These are phyloP conservation scores for Erebia aethiops DNA, from an alignment of 2,888 invertebrate genomes.

Conservation along the genomic window DNA sequence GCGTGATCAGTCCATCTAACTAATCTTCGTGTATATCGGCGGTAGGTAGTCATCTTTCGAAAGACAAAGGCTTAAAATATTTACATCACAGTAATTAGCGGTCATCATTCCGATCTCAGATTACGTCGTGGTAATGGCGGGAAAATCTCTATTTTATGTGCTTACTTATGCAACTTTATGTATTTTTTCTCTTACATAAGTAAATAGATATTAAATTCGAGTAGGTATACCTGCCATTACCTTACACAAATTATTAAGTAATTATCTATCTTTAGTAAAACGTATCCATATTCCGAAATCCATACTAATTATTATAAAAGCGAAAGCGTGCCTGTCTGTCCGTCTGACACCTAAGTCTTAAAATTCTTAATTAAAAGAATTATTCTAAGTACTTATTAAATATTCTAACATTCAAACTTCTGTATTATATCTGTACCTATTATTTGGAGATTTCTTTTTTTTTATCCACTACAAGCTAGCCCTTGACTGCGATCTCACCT, in stretches of 20 bases:
- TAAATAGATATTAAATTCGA: conserved; percentile 12
- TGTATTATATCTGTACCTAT: too few species aligned
- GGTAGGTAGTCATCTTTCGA: conserved; percentile 7
- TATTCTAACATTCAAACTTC: too few species aligned
- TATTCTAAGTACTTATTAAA: too few species aligned
- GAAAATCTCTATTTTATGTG: conserved; percentile 21
- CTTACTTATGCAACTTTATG: not conserved
- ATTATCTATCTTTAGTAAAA: not conserved
- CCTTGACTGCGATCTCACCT: too few species aligned
- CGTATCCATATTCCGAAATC: not conserved
- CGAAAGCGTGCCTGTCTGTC: too few species aligned
- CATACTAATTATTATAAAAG: too few species aligned
- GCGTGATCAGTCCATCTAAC: too few species aligned
- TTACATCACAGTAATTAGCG: conserved; percentile 31
- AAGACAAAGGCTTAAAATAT: conserved; percentile 23
- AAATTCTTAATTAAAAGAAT: too few species aligned
- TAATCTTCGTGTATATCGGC: too few species aligned
- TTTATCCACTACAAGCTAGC: too few species aligned
- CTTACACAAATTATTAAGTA: not conserved
- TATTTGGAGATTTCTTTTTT: too few species aligned
- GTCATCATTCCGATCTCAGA: conserved; percentile 24
- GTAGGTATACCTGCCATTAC: not conserved
- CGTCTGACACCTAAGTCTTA: too few species aligned
- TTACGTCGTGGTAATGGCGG: conserved; percentile 27
- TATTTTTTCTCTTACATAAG: conserved; percentile 9